Evolutionary conservation across 2,888 invertebrate genomes (phyloP), one percentile per base, ranked within the genome.

Genomic region (Dolichopus griseipennis): DNA sequence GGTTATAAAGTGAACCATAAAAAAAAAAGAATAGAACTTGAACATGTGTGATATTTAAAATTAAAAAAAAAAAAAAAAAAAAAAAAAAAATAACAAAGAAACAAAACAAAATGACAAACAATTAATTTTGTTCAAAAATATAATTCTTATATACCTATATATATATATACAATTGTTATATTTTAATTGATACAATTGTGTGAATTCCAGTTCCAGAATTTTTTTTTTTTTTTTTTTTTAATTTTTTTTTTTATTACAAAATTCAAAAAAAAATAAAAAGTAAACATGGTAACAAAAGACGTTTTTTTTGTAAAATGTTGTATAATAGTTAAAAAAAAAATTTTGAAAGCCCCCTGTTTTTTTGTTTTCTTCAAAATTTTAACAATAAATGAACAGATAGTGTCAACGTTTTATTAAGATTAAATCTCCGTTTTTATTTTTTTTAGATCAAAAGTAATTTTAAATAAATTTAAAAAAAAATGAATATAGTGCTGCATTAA

Each of bases 181-280:
- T 52, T 52, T 52, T 52, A 52, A 52, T 52, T 52, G 52, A 52
- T 52, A 52, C 52, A 52, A 52, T 52, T 52, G 52, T 52, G 52
- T 52, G 52, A 52, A 52, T 52, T 52, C 52, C 52, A 6, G 52
- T 52, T 52, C 52, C 18, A 52, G 52, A 52, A 52, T 52, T 52
- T 12, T 10, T 37, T 27, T 27, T 27, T 27, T 37, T 37, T 52
- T n/a, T 52, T n/a, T n/a, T n/a, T n/a, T n/a, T n/a, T n/a, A n/a
- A n/a, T n/a, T n/a, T n/a, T n/a, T n/a, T n/a, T n/a, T 52, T 52
- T n/a, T 52, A 52, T 18, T 52, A 12, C 18, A 52, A 15, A 52
- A 37, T 12, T 37, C 10, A 6, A 52, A 52, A 52, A 18, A 27
- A 52, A 52, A 52, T 18, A 52, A 52, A 52, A 52, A 52, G 18